These are phyloP conservation scores for Capromys pilorides DNA, from an alignment of 2,797 vertebrate genomes.

Conservation along the genomic window DNA sequence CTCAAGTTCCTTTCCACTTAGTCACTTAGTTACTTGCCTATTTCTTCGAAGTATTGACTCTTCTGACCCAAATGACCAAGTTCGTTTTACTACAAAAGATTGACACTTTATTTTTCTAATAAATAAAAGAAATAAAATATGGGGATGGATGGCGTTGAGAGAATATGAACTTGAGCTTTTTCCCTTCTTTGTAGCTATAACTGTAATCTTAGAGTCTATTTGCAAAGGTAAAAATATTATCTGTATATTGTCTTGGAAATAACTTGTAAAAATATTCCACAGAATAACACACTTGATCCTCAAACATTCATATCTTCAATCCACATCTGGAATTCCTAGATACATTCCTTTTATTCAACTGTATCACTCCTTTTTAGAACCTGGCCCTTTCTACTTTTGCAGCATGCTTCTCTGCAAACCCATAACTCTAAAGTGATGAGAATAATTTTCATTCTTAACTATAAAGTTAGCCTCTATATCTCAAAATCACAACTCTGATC, in stretches of 20 bases:
- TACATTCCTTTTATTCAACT: not conserved
- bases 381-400: not conserved
- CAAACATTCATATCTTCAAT: not conserved
- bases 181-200: not conserved
- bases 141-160: not conserved
- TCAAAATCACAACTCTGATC: not conserved
- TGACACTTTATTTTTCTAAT: constrained; percentile 26
- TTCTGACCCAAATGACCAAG: constrained; percentile 32
- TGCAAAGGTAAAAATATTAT: not conserved
- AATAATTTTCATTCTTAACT: not conserved
- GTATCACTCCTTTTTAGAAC: constrained; percentile 23
- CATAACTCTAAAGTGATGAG: not conserved
- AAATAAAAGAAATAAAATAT: not conserved
- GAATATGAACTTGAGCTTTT: not conserved
- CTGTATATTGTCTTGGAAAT: not conserved
- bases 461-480: not conserved
- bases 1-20: constrained; percentile 28
- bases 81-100: constrained; percentile 20
- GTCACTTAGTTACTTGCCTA: constrained; percentile 32
- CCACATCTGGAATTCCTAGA: not conserved
- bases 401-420: constrained; percentile 34
- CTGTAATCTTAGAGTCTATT: not conserved
- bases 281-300: constrained; percentile 12
- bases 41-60: constrained; percentile 32
- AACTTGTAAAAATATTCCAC: constrained; percentile 48